These are phyloP conservation scores for Gymnoscelis rufifasciata DNA, from an alignment of 2,888 invertebrate genomes.

Conservation along the genomic window DNA sequence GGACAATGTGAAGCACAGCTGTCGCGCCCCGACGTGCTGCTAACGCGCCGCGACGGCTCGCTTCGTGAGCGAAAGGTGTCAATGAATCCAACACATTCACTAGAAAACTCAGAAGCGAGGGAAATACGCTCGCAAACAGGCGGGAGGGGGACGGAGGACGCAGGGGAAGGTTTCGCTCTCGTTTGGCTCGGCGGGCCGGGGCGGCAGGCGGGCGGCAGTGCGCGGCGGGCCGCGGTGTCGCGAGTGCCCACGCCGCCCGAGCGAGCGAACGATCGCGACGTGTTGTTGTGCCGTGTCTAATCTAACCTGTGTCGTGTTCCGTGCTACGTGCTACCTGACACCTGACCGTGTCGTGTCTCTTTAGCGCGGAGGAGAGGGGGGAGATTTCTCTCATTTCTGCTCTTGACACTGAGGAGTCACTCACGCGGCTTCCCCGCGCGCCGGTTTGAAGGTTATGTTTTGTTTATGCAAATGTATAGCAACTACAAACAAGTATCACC, in stretches of 20 bases:
- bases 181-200: constrained; percentile 47
- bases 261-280: too few species aligned
- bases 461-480: constrained; percentile 22
- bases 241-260: constrained; percentile 12
- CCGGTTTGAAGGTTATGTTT: constrained; percentile 14
- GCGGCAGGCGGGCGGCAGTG: constrained; percentile 20
- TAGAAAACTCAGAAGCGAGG: constrained; percentile 47
- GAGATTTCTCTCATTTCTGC: too few species aligned
- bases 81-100: constrained; percentile 69
- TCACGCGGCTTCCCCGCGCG: background rate
- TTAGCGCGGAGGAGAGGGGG: too few species aligned
- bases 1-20: constrained; percentile 2
- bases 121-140: constrained; percentile 24
- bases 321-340: too few species aligned
- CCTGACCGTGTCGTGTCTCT: too few species aligned
- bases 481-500: background rate
- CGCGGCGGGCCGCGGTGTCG: constrained; percentile 1
- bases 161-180: constrained; percentile 69
- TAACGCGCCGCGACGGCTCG: constrained; percentile 31
- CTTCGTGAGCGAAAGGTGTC: constrained; percentile 49
- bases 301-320: background rate
- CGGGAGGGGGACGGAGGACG: constrained; percentile 34
- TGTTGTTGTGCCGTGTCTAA: constrained; percentile 16
- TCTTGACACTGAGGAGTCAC: too few species aligned
- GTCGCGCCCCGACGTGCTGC: constrained; percentile 8